These are phyloP conservation scores for Aphelinus certus DNA, from an alignment of 1,140 invertebrate genomes.

Conservation along the genomic window DNA sequence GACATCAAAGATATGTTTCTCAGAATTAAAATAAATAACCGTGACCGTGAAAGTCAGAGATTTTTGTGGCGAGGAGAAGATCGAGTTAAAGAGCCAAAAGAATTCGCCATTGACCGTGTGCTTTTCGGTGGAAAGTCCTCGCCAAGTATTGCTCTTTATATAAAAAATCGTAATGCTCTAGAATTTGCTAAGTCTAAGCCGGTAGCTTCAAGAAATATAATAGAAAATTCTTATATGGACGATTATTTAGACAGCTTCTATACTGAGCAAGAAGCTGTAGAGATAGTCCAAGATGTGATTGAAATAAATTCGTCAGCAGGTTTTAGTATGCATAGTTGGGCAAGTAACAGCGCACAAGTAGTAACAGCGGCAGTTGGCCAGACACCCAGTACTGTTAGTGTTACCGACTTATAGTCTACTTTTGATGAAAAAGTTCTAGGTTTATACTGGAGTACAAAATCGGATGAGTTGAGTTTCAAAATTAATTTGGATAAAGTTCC, in stretches of 20 bases:
- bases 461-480: not conserved
- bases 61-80: conserved; percentile 30
- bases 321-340: not conserved
- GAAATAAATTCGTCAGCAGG: not conserved
- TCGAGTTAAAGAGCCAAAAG: not conserved
- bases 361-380: too few species aligned
- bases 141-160: conserved; percentile 46
- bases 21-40: conserved; percentile 15
- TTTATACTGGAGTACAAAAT: too few species aligned
- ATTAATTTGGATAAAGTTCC: too few species aligned
- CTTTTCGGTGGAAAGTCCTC: conserved; percentile 51
- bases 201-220: conserved; percentile 44
- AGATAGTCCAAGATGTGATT: conserved; percentile 14
- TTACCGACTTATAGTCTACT: too few species aligned
- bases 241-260: conserved; percentile 50
- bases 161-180: conserved; percentile 51
- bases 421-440: too few species aligned
- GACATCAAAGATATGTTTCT: conserved; percentile 39
- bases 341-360: not conserved
- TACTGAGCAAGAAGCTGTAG: conserved; percentile 39
- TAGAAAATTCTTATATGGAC: conserved; percentile 50
- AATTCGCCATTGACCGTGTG: conserved; percentile 7
- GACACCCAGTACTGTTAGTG: too few species aligned
- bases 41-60: conserved; percentile 24
- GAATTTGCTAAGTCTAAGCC: conserved; percentile 39